Evolutionary conservation across 1,140 invertebrate genomes (phyloP), one percentile per base, ranked within the genome.

Genomic region (Drosophila nikananu): DNA sequence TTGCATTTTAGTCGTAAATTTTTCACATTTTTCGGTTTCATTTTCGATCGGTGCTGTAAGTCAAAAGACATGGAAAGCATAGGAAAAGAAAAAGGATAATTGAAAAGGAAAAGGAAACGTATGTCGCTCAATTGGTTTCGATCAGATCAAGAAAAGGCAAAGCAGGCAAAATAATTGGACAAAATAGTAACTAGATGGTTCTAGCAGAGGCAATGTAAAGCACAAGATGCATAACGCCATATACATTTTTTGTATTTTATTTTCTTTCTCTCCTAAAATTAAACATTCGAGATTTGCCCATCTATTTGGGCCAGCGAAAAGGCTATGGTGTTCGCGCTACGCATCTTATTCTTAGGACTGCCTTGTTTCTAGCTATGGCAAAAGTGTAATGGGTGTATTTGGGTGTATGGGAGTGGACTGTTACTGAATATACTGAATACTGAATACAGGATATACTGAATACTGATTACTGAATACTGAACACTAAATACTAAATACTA

Each of bases 11-110:
- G 21, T 57, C 21, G 10, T 39, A 9, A 39, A 57, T 32, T 58
- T 37, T 32, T 19, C 4, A 44, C n/a, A 44, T 30, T 52, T 3
- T 30, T 30, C 54, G 23, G 54, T 48, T 41, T 63, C 57, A 30
- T 63, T 75, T 63, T 42, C 44, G 32, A 46, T 60, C 12, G 55
- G 48, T 76, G 52, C 62, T 75, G 62, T 37, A 35, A 71, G 48
- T 35, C 23, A 71, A 71, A 54, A 77, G 51, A 70, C 44, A 55
- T 25, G 41, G 39, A 68, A 68, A 77, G 75, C 55, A 57, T 59
- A 66, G 21, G 25, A 77, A 76, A 77, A 41, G n/a, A 77, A 55
- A 67, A 68, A 17, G 0, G 15, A 19, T 10, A 49, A 49, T 17
- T n/a, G 27, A 27, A 32, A 27, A 27, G 60, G 41, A 60, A 67